Conservation (phyloP, 2,113 vertebrate genomes). For the Pollimyrus isidori region DNA sequence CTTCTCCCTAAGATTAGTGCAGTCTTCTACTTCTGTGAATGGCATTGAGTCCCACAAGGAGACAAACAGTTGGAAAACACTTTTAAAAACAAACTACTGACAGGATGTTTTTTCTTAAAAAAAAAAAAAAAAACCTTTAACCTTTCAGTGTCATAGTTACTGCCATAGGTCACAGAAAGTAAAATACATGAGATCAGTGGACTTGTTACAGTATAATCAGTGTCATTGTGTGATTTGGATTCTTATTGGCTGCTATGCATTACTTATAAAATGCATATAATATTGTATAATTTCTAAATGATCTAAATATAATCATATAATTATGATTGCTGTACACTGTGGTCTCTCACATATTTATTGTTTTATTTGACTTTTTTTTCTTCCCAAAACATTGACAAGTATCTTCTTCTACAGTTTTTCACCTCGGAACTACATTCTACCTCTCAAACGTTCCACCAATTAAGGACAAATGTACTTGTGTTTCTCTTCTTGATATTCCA, state of each 20-base stretch:
- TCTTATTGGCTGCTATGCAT: slow-evolving; percentile 28
- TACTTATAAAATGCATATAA: not conserved
- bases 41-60: not conserved
- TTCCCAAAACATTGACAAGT: not conserved
- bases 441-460: not conserved
- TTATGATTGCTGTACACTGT: slow-evolving; percentile 21
- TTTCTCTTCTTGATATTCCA: not conserved
- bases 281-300: slow-evolving; percentile 37
- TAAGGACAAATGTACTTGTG: not conserved
- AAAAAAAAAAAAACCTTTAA: slow-evolving; percentile 49
- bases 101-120: slow-evolving; percentile 50
- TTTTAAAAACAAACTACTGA: not conserved
- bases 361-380: not conserved
- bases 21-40: not conserved
- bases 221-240: slow-evolving; percentile 21
- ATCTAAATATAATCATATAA: slow-evolving; percentile 38
- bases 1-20: too few species aligned
- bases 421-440: not conserved
- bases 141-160: slow-evolving; percentile 45
- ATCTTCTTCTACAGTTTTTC: not conserved
- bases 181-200: slow-evolving; percentile 33
- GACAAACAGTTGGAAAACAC: not conserved
- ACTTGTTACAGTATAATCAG: slow-evolving; percentile 44
- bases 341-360: not conserved
- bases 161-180: not conserved